Evolutionary conservation across 1,140 invertebrate genomes (phyloP).

Genomic region (Drosophila fuyamai): DNA sequence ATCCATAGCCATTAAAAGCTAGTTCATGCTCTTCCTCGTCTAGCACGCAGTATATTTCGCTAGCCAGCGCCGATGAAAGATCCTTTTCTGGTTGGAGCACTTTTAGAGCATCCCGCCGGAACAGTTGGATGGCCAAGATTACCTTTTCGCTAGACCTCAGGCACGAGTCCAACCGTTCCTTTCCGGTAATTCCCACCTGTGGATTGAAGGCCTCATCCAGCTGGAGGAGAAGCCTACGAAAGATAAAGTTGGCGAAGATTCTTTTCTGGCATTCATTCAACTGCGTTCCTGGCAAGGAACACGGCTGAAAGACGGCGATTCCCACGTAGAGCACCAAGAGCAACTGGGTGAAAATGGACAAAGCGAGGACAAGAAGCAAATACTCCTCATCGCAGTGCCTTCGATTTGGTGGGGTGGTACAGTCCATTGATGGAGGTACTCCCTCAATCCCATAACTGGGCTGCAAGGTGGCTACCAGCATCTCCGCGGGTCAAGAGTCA

Average conservation of each 20-base stretch:
- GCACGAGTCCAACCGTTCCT: not conserved
- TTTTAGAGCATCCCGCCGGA: slow-evolving; percentile 3
- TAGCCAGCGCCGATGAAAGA: not conserved
- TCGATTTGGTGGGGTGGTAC: not conserved
- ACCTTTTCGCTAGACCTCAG: not conserved
- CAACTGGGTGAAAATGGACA: slow-evolving; percentile 1
- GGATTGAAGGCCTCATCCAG: not conserved
- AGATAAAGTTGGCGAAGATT: not conserved
- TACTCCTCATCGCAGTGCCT: not conserved
- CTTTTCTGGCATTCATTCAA: not conserved
- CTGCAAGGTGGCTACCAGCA: not conserved
- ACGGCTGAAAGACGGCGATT: not conserved
- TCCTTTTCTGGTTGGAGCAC: not conserved
- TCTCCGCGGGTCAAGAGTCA: not conserved
- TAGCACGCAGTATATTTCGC: slow-evolving; percentile 1
- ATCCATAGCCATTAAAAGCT: not conserved
- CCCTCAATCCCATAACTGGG: not conserved
- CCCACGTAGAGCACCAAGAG: not conserved
- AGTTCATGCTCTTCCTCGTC: slow-evolving; percentile 3
- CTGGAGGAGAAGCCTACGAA: not conserved
- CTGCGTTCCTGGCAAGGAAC: not conserved
- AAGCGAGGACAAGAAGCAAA: not conserved
- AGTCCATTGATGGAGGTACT: not conserved
- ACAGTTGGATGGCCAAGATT: not conserved
- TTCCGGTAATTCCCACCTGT: not conserved